Conservation (phyloP, 2,113 vertebrate genomes). For the Tychaedon coryphoeus region DNA sequence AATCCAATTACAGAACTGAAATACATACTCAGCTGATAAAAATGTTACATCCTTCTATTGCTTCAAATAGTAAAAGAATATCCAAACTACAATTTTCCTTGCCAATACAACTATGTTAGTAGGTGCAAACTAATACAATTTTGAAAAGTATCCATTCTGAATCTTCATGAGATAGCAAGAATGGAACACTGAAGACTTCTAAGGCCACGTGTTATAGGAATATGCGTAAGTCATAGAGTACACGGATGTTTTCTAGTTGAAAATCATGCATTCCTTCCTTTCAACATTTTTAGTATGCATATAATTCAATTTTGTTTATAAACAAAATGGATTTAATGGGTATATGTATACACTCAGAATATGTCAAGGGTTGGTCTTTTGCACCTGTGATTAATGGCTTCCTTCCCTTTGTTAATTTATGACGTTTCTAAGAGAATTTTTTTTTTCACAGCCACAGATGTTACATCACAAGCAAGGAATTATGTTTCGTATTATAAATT, state of each 20-base stretch:
- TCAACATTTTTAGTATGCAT: not conserved
- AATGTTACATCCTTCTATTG: not conserved
- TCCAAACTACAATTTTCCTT: not conserved
- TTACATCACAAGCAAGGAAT: conserved; percentile 57
- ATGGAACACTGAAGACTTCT: not conserved
- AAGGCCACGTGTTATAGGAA: not conserved
- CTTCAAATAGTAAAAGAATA: not conserved
- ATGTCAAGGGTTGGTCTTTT: conserved; percentile 18
- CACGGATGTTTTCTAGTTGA: not conserved
- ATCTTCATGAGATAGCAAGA: not conserved
- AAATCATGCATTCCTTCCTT: not conserved
- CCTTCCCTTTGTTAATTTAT: conserved; percentile 41
- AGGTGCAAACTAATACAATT: not conserved
- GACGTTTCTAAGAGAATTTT: conserved; percentile 40
- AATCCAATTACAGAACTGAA: not conserved
- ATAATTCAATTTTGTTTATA: conserved; percentile 27
- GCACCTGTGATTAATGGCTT: conserved; percentile 51
- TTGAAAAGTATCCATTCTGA: not conserved
- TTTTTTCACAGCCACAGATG: conserved; percentile 56
- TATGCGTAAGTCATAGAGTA: not conserved
- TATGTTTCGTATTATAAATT: conserved; percentile 51
- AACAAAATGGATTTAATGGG: not conserved
- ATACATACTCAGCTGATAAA: not conserved
- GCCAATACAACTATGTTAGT: not conserved
- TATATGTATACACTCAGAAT: not conserved